Evolutionary conservation across 2,113 vertebrate species (phyloP).

Genomic region (Pygathrix nemaeus): DNA sequence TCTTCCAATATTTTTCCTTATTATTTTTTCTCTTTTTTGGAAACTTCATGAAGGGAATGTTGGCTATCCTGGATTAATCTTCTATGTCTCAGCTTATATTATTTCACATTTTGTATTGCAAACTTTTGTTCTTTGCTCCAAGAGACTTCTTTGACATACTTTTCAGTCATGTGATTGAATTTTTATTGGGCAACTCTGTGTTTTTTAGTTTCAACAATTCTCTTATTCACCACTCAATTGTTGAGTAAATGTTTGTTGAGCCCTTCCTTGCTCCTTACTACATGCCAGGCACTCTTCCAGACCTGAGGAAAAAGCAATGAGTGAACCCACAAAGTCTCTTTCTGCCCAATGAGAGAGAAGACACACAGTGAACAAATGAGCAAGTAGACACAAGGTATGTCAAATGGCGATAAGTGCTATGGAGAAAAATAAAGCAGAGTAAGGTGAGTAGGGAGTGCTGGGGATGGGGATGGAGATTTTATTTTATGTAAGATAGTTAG

Average conservation of each 20-base stretch:
- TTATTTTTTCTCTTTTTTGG: background rate
- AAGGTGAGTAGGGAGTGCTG: background rate
- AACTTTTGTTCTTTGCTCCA: background rate
- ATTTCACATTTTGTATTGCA: background rate
- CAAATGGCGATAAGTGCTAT: background rate
- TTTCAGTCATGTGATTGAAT: background rate
- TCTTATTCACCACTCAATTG: background rate
- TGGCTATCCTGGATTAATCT: background rate
- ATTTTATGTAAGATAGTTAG: background rate
- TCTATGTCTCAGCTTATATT: background rate
- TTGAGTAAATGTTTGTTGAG: background rate
- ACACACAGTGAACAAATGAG: background rate
- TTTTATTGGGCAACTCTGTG: background rate
- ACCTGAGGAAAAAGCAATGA: background rate
- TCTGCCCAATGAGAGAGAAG: background rate
- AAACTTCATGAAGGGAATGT: background rate
- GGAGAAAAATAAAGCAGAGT: background rate
- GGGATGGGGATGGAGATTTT: background rate
- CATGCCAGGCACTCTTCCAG: background rate
- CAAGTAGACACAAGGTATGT: background rate
- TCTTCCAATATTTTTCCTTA: background rate
- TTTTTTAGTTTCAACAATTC: background rate
- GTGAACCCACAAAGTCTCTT: background rate
- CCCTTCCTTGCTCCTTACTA: background rate
- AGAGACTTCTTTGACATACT: background rate